Evolutionary conservation across 35 echinoderm and acorn worm genomes (phyloP), one percentile per base, ranked within the genome.

Genomic region (Acanthaster planci): DNA sequence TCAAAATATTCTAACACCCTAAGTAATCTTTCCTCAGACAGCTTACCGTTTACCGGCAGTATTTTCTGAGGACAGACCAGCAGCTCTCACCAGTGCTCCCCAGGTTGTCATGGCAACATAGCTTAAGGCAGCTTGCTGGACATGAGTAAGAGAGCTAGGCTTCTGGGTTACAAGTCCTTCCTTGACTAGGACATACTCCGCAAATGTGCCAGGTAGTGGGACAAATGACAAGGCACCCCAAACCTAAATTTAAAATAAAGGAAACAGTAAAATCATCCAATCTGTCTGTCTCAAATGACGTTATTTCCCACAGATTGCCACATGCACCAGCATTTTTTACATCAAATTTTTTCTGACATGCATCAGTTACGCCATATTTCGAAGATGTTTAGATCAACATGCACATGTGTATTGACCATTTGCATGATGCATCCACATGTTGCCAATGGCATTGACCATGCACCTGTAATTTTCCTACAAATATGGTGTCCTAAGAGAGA

Each of bases 91-190:
- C 0, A 93, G 57, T 0, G 91, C 64, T 19, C 55, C 80, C 91
- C 91, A 93, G 1, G 60, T 67, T 26, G 81, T 81, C 34, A 78
- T 37, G 39, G 75, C 68, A n/a, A 93, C 91, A 50, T 85, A 89
- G 21, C 86, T 81, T 37, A 93, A 51, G 0, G 86, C 88, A 19
- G 91, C 91, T 51, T 86, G 76, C 67, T 88, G 36, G 9, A 44
- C 53, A 56, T 85, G 82, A 30, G 80, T 78, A 35, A 93, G 10
- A 9, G 42, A 40, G n/a, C 7, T 8, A 55, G 91, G 91, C 85
- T 93, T 93, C 50, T 53, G 80, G 8, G 86, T 50, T 60, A 93
- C 77, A 44, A 82, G 68, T n/a, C 30, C 57, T 53, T 93, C 91
- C 39, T 93, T 93, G 4, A 84, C 50, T 34, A 93, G 47, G 5